Evolutionary conservation across 2,888 invertebrate species (phyloP).

Genomic region (Mylabris sibirica): DNA sequence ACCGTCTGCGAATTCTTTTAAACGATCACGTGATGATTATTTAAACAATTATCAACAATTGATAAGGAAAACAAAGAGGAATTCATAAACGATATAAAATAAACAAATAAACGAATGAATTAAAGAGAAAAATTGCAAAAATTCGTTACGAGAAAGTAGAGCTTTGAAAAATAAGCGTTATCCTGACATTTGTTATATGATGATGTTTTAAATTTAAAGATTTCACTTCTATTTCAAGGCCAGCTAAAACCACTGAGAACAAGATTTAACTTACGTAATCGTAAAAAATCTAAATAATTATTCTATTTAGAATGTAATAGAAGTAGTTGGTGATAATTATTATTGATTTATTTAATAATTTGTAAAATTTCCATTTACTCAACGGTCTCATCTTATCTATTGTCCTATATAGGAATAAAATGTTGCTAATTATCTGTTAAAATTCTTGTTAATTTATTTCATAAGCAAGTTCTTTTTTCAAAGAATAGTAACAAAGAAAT

Average conservation of each 20-base stretch:
- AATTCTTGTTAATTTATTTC: not conserved
- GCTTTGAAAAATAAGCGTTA: too few relatives aligned
- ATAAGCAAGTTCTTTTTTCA: not conserved
- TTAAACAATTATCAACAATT: not conserved
- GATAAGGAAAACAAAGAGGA: not conserved
- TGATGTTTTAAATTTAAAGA: conserved; percentile 9
- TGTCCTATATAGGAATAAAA: not conserved
- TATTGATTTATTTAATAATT: not conserved
- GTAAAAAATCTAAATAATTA: not conserved
- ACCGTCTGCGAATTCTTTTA: not conserved
- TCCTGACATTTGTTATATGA: not conserved
- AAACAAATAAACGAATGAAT: not conserved
- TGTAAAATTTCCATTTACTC: not conserved
- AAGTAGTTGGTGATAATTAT: not conserved
- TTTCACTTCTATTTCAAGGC: conserved; percentile 16
- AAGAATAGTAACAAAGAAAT: not conserved
- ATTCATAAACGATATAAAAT: not conserved
- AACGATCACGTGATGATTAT: not conserved
- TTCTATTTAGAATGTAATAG: not conserved
- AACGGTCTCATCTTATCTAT: not conserved
- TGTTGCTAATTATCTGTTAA: not conserved
- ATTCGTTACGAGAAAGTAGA: too few relatives aligned
- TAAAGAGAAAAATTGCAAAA: too few relatives aligned
- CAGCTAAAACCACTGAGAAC: conserved; percentile 1
- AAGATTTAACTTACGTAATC: conserved; percentile 2